Conservation (phyloP, 2,113 vertebrate species). For the Rhea americana region DNA sequence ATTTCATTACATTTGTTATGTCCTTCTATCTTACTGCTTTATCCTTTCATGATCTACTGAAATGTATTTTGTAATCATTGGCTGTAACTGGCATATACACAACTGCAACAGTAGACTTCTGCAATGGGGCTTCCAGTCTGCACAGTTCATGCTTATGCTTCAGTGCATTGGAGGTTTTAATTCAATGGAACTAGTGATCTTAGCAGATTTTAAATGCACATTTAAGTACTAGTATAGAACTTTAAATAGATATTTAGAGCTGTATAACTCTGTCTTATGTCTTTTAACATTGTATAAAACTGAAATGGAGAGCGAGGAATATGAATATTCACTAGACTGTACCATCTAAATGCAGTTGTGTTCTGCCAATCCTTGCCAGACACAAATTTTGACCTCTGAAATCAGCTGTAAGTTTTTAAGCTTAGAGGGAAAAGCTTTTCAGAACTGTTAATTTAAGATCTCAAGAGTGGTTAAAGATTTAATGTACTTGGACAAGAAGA, state of each 20-base stretch:
- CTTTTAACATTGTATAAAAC: not conserved
- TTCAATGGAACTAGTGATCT: not conserved
- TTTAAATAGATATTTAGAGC: not conserved
- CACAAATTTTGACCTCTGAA: not conserved
- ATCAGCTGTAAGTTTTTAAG: not conserved
- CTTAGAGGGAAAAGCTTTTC: not conserved
- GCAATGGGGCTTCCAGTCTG: rapidly evolving
- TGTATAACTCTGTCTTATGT: not conserved
- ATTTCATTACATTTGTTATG: not conserved
- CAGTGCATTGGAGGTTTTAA: not conserved
- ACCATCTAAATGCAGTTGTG: not conserved
- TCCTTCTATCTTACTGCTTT: not conserved
- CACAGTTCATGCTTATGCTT: not conserved
- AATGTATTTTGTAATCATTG: not conserved
- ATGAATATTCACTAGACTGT: not conserved
- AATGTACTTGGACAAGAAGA: not conserved
- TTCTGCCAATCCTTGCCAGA: not conserved
- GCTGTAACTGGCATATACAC: not conserved
- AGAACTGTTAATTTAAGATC: not conserved
- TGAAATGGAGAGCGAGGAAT: not conserved
- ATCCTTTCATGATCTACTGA: not conserved
- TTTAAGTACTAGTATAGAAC: not conserved
- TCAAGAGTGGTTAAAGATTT: not conserved
- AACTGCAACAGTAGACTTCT: not conserved
- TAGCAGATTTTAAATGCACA: not conserved